Conservation (phyloP, 2,888 invertebrate species). For the Iphiclides podalirius region DNA sequence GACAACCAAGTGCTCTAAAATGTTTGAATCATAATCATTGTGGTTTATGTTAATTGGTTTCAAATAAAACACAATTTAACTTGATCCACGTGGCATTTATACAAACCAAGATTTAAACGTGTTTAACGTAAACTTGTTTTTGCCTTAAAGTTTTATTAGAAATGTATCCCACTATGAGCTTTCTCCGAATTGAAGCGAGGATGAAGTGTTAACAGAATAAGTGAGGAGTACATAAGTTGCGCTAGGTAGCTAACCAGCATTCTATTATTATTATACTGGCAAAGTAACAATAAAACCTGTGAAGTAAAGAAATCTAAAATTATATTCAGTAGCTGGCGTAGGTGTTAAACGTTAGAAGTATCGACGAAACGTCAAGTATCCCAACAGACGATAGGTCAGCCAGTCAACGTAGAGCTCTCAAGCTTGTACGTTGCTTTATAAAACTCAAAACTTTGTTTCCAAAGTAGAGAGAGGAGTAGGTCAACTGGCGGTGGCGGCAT, state of each 20-base stretch:
- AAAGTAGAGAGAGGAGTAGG: conserved; percentile 36
- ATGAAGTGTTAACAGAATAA: neutral
- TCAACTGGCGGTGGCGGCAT: conserved; percentile 49
- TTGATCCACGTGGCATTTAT: no score
- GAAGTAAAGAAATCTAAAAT: conserved; percentile 38
- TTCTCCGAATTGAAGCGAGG: no score
- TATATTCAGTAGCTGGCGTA: conserved; percentile 58
- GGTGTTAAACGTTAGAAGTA: conserved; percentile 62
- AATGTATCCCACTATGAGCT: no score
- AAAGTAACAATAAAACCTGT: conserved; percentile 20
- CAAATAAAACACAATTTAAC: no score
- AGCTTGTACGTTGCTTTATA: conserved; percentile 30
- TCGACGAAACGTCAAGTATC: conserved; percentile 54
- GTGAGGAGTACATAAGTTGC: conserved; percentile 1
- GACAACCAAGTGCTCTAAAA: no score
- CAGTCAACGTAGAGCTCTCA: conserved; percentile 38
- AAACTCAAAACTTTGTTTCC: conserved; percentile 23
- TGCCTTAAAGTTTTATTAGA: no score
- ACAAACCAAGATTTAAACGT: no score
- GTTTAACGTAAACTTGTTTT: no score
- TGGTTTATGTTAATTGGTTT: no score
- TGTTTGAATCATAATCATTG: no score
- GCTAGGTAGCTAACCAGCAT: conserved; percentile 16
- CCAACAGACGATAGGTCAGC: conserved; percentile 43
- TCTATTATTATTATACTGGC: conserved; percentile 17